Evolutionary conservation across 2,888 invertebrate genomes (phyloP), one percentile per base, ranked within the genome.

Genomic region (Tipula lateralis): DNA sequence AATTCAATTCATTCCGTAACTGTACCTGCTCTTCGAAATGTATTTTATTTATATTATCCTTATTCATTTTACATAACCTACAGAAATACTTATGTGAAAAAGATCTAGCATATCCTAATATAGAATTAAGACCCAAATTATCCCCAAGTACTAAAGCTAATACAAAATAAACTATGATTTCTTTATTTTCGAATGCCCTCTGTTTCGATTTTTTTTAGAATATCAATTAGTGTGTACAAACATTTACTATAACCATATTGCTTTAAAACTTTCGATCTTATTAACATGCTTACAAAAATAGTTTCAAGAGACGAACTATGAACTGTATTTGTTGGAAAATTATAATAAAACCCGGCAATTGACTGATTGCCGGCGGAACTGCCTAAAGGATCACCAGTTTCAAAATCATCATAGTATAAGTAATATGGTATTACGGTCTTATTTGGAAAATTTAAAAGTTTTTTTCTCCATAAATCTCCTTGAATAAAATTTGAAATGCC

Each of bases 111-210:
- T 16, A 83, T 32, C 83, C 34, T 16, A 83, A 83, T 7, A 83
- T 16, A 16, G 36, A 83, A 29, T 81, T 81, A 24, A 81, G 12
- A 9, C 24, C 29, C 2, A 81, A 29, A 81, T 29, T 81, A 81
- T 83, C 83, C 1, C 83, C 83, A 9, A 83, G 34, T 4, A 83
- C 83, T 16, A 83, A 34, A 16, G 34, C 83, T 83, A 83, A 83
- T 81, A 29, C 36, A 36, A 81, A 81, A 81, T 81, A 81, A 29
- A 81, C 29, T 7, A 7, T 81, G 29, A 81, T 12, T 81, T 29
- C n/a, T 29, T 81, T 29, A 9, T 19, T 19, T 80, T 29, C 0
- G 4, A 81, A 29, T 81, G 29, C 81, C 81, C 13, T 12, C 29
- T 13, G 29, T 81, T 81, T 81, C 81, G 13, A 29, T 3, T 81